phyloP scores from a whole-genome alignment of 1,140 invertebrate genomes.

The Branchinecta lindahli region DNA sequence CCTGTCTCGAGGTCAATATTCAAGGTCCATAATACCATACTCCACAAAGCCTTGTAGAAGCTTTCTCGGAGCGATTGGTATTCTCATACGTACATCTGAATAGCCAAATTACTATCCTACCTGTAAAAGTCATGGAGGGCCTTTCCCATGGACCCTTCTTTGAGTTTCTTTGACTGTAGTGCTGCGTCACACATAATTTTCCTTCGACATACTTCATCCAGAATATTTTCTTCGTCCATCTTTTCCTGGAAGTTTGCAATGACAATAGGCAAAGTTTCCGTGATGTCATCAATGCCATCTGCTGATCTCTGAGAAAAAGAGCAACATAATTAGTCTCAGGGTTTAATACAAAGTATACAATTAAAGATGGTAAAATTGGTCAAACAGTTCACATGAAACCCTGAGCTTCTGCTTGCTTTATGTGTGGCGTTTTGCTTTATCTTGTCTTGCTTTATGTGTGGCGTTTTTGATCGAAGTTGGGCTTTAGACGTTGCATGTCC shows the following conservation, averaged over 20 bases:
- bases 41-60: too few species aligned
- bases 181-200: conserved; percentile 16
- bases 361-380: not conserved
- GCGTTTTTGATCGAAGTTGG: too few species aligned
- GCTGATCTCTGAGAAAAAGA: not conserved
- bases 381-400: too few species aligned
- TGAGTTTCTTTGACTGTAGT: not conserved
- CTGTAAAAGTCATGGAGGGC: conserved; percentile 17
- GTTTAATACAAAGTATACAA: not conserved
- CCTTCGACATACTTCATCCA: conserved; percentile 12
- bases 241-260: conserved; percentile 16
- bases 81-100: too few species aligned
- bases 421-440: too few species aligned
- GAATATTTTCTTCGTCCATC: conserved; percentile 13
- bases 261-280: conserved; percentile 12
- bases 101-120: too few species aligned
- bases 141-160: conserved; percentile 13
- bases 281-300: conserved; percentile 7
- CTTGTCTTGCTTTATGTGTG: too few species aligned
- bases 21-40: too few species aligned
- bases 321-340: not conserved
- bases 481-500: too few species aligned
- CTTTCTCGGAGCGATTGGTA: too few species aligned
- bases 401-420: too few species aligned
- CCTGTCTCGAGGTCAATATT: too few species aligned